These are phyloP conservation scores for Cantharis rustica DNA, from an alignment of 2,888 invertebrate species.

Conservation along the genomic window DNA sequence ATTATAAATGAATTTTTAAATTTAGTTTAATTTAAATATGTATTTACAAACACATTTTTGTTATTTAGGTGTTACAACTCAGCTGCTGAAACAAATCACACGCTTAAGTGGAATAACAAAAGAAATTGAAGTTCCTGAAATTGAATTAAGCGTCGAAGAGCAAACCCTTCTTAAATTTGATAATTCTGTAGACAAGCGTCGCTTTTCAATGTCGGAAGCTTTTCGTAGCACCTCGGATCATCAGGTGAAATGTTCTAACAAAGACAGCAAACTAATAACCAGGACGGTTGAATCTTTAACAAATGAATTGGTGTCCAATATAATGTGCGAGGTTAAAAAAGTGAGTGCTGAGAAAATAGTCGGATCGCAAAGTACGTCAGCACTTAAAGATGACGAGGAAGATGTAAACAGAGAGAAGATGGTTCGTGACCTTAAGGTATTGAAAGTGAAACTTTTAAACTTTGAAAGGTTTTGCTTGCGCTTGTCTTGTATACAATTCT, in stretches of 20 bases:
- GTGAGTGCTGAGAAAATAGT: conserved; percentile 51
- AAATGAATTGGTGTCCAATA: conserved; percentile 59
- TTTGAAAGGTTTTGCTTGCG: conserved; percentile 57
- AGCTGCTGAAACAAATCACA: conserved; percentile 59
- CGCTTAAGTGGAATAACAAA: conserved; percentile 61
- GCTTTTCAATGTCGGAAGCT: conserved; percentile 36
- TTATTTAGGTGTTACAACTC: conserved; percentile 52
- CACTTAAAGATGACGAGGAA: conserved; percentile 34
- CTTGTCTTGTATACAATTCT: conserved; percentile 60
- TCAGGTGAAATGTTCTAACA: conserved; percentile 38
- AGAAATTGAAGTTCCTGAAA: conserved; percentile 56
- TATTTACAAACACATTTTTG: not conserved
- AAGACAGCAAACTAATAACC: conserved; percentile 32
- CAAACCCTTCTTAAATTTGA: conserved; percentile 45
- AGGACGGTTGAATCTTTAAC: conserved; percentile 57
- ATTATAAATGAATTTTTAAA: too few species aligned
- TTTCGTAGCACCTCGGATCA: conserved; percentile 46
- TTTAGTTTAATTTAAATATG: too few species aligned
- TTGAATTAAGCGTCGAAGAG: conserved; percentile 51
- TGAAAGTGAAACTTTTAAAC: conserved; percentile 53
- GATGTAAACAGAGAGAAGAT: conserved; percentile 28
- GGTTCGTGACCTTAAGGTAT: conserved; percentile 40
- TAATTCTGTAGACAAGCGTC: conserved; percentile 35
- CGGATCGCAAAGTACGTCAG: conserved; percentile 27
- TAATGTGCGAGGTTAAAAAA: conserved; percentile 59